phyloP scores from a whole-genome alignment of 2,113 vertebrate genomes.

The Periophthalmodon schlosseri region DNA sequence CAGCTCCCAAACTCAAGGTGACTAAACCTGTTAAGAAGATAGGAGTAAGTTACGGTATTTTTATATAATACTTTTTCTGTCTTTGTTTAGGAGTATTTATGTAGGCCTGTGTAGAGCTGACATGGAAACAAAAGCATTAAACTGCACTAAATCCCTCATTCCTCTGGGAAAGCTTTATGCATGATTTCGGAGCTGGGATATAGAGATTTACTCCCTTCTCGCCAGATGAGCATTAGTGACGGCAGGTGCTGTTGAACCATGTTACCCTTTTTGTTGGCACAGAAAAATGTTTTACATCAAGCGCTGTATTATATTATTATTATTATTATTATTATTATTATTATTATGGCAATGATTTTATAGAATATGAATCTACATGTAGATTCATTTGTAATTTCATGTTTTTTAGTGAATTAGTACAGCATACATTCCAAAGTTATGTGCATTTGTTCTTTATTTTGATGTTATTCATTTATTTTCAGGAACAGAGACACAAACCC shows the following conservation, averaged over 20 bases:
- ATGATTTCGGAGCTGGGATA: neutral
- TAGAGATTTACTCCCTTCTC: slow-evolving; percentile 6
- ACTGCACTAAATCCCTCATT: neutral
- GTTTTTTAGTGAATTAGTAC: neutral
- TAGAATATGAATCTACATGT: too few species aligned
- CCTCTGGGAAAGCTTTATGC: slow-evolving; percentile 13
- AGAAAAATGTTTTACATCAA: neutral
- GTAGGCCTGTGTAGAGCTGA: neutral
- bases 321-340: too few species aligned
- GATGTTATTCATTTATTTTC: neutral
- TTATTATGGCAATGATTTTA: too few species aligned
- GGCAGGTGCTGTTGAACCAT: too few species aligned
- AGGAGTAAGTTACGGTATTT: neutral
- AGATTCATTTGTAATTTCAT: neutral
- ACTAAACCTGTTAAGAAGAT: slow-evolving; percentile 52
- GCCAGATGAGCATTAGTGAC: slow-evolving; percentile 1
- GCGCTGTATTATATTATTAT: too few species aligned
- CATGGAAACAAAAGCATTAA: neutral
- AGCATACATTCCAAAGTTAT: neutral
- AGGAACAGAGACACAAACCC: too few species aligned
- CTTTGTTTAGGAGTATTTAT: neutral
- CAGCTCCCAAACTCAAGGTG: slow-evolving; percentile 56
- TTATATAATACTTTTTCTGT: neutral
- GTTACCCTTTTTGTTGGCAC: neutral
- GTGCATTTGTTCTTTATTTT: neutral